Percentiles rank a stretch among this genome's conserved stretches.
Evolutionary conservation across 2,113 vertebrate genomes (phyloP).

Genomic region (Oplegnathus fasciatus): DNA sequence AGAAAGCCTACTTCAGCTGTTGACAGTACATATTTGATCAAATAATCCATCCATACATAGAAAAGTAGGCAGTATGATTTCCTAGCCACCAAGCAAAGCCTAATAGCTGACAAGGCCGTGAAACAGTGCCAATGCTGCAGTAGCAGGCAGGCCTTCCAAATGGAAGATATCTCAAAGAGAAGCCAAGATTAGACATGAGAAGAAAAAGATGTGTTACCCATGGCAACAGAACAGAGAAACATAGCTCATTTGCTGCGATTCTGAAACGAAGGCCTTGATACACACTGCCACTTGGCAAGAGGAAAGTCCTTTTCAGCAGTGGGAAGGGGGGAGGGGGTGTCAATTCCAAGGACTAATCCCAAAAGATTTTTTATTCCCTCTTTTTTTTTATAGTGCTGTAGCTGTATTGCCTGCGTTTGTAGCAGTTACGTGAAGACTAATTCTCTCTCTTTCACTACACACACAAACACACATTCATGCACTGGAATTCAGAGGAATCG

Average conservation of each 20-base stretch:
- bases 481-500: conserved; percentile 54
- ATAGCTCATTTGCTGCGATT: conserved; percentile 79
- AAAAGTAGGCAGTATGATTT: conserved; percentile 43
- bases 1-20: not conserved
- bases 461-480: not conserved
- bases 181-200: conserved; percentile 79
- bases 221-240: conserved; percentile 85
- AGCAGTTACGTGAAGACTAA: conserved; percentile 37
- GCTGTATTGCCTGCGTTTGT: conserved; percentile 38
- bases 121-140: conserved; percentile 67
- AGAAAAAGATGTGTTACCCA: conserved; percentile 81
- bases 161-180: conserved; percentile 74
- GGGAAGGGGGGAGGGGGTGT: conserved; percentile 51
- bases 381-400: conserved; percentile 41
- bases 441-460: conserved; percentile 27
- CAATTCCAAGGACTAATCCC: conserved; percentile 71
- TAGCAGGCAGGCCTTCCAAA: conserved; percentile 71
- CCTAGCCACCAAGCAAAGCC: conserved; percentile 39
- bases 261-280: conserved; percentile 77
- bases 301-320: conserved; percentile 74
- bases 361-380: conserved; percentile 56
- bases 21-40: conserved; percentile 20
- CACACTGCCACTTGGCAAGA: conserved; percentile 76
- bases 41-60: conserved; percentile 28
- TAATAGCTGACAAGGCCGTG: conserved; percentile 62